Percentiles rank a stretch among this genome's conserved stretches.
These are phyloP conservation scores for Clarias laeviceps DNA, from an alignment of 2,797 vertebrate species.

Conservation along the genomic window DNA sequence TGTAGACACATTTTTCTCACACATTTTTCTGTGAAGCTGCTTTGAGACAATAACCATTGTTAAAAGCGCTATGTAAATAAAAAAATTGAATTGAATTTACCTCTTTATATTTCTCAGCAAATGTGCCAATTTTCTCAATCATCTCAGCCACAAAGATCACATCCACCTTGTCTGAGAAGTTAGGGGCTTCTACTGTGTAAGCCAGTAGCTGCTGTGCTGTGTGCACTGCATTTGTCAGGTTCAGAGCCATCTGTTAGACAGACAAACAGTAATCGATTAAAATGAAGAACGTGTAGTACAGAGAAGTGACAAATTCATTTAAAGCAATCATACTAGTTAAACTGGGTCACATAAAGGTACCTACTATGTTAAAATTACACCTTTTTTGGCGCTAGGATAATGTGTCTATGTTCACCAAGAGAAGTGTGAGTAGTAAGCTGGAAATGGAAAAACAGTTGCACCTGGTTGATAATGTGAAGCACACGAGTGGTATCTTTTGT, in stretches of 20 bases:
- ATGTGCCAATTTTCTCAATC: constrained; percentile 96
- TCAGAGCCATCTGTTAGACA: constrained; percentile 87
- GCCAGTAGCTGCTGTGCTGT: constrained; percentile 88
- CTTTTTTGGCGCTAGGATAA: background rate
- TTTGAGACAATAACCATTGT: no score
- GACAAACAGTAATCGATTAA: background rate
- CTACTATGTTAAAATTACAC: background rate
- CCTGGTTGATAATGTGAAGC: constrained; percentile 69
- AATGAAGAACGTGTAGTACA: background rate
- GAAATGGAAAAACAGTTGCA: background rate
- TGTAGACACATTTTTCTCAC: no score
- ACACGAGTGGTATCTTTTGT: constrained; percentile 94
- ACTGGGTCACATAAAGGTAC: background rate
- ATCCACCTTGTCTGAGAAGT: constrained; percentile 99
- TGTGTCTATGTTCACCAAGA: background rate
- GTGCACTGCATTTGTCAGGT: constrained; percentile 90
- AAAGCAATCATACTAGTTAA: background rate
- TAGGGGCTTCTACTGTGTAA: constrained; percentile 90
- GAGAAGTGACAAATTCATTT: background rate
- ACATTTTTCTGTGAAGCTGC: no score
- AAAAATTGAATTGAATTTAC: no score
- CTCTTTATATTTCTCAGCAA: constrained; percentile 95
- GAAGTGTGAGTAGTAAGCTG: background rate
- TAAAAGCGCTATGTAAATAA: no score
- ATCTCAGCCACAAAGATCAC: constrained; percentile 98